Evolutionary conservation across 1,140 invertebrate genomes (phyloP), one percentile per base, ranked within the genome.

Genomic region (Leptestheria dahalacensis): DNA sequence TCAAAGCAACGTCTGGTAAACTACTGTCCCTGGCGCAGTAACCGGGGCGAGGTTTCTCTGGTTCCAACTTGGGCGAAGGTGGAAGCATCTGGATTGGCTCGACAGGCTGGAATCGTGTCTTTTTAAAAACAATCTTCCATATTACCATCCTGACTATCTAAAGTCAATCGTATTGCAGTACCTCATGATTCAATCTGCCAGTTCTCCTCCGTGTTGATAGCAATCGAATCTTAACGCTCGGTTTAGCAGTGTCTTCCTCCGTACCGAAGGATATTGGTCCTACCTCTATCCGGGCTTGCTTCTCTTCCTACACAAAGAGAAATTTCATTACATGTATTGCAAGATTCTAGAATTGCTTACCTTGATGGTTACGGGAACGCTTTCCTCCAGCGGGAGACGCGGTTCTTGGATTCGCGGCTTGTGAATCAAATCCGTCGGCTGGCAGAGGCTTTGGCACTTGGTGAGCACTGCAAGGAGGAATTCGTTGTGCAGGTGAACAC

Each of bases 401-500:
- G n/a, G n/a, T n/a, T n/a, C 9, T 18, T 0, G 51, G 61, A 15
- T 41, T 41, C 15, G 6, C 15, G 33, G 15, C 6, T 41, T 41
- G 33, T n/a, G 33, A 9, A 41, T 15, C 33, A 41, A 15, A n/a
- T 24, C 48, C 18, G 52, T 46, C 41, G 57, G 51, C 23, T 61
- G 47, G 64, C 67, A 62, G 18, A 83, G 70, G 24, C 77, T 79
- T 67, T 85, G 82, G 15, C 88, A 84, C 75, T 83, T 88, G 62
- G 86, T 84, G 10, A 90, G 77, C 48, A 90, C 74, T 10, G 84
- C 84, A 9, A 89, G 68, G 4, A 91, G 72, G 68, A 91, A 90
- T 65, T 88, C 81, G 73, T 91, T 91, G 68, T 90, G 87, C 24
- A 86, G 74, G 70, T 83, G 82, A 33, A 88, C 78, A 70, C 85